Percentiles rank a stretch among this genome's conserved stretches.
These are phyloP conservation scores for Yponomeuta malinellus DNA, from an alignment of 2,888 invertebrate species.

Conservation along the genomic window DNA sequence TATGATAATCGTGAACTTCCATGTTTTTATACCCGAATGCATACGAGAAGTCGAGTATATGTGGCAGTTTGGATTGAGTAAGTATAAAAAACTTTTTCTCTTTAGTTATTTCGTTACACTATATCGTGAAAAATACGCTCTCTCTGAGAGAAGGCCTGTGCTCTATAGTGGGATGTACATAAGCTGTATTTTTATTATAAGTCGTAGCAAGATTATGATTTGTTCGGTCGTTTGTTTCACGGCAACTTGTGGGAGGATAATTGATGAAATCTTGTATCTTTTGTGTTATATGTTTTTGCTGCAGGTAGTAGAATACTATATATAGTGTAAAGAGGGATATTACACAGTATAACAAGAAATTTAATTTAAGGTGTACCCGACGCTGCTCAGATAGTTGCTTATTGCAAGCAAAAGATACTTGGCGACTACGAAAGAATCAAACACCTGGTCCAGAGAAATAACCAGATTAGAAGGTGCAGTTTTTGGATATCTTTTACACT, in stretches of 20 bases:
- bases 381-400: slow-evolving; percentile 83
- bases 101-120: no score
- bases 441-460: slow-evolving; percentile 77
- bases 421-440: slow-evolving; percentile 78
- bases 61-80: slow-evolving; percentile 82
- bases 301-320: no score
- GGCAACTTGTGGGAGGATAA: no score
- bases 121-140: no score
- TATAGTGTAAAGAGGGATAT: no score
- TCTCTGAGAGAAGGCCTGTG: no score
- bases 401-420: slow-evolving; percentile 82
- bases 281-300: no score
- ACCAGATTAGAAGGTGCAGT: slow-evolving; percentile 66
- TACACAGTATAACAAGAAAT: neutral
- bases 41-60: slow-evolving; percentile 89
- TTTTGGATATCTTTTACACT: neutral
- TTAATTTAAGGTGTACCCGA: slow-evolving; percentile 79
- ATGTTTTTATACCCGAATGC: slow-evolving; percentile 81
- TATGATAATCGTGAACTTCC: slow-evolving; percentile 82
- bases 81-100: slow-evolving; percentile 27
- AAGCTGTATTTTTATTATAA: no score
- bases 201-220: no score
- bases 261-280: no score
- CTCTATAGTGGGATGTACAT: no score
- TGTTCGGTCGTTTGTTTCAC: no score